phyloP scores from a whole-genome alignment of 2,797 vertebrate genomes.

The Rousettus madagascariensis region DNA sequence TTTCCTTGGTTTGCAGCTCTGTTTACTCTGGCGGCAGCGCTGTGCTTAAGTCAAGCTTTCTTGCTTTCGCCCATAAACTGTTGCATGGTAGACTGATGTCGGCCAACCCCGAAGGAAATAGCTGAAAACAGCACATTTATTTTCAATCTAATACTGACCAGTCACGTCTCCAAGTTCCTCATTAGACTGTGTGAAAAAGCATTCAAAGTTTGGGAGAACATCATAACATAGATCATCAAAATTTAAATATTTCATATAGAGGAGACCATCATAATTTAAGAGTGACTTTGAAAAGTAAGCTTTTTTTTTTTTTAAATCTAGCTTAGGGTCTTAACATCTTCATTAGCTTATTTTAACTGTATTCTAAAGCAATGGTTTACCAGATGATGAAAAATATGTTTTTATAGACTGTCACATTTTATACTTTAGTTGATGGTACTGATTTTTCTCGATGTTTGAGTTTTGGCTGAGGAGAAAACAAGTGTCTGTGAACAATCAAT shows the following conservation, averaged over 20 bases:
- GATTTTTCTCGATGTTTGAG: background rate
- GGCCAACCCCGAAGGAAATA: conserved; percentile 83
- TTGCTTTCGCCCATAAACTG: conserved; percentile 78
- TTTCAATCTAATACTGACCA: conserved; percentile 82
- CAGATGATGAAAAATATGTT: background rate
- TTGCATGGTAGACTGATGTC: conserved; percentile 83
- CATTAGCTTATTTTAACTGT: background rate
- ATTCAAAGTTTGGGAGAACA: conserved; percentile 72
- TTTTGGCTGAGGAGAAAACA: background rate
- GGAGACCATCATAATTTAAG: background rate
- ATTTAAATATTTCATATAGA: conserved; percentile 25
- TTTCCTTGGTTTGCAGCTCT: conserved; percentile 83
- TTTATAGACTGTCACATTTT: conserved; percentile 9
- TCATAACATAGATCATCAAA: background rate
- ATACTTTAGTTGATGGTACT: background rate
- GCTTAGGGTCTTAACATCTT: background rate
- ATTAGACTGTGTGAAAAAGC: conserved; percentile 78
- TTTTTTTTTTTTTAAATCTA: background rate
- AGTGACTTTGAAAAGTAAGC: background rate
- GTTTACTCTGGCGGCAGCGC: conserved; percentile 85
- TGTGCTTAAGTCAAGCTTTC: conserved; percentile 80
- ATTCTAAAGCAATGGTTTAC: background rate
- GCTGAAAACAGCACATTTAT: conserved; percentile 85
- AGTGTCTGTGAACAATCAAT: background rate
- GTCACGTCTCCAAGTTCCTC: conserved; percentile 72